Conservation (phyloP, 2,797 vertebrate genomes). For the Gephyroberyx darwinii region DNA sequence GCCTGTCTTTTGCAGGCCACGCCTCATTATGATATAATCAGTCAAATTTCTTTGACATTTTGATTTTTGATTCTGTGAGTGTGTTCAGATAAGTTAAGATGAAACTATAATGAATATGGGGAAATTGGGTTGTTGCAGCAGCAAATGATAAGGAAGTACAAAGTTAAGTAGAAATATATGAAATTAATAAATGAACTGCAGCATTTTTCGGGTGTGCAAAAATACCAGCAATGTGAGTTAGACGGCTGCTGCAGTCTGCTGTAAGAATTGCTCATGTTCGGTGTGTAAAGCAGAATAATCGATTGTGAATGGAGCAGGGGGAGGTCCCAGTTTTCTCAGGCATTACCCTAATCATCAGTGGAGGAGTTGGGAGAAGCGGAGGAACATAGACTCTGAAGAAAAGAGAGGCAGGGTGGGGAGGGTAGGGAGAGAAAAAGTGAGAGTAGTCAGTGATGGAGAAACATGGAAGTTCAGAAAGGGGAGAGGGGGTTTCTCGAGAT, state of each 20-base stretch:
- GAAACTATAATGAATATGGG: no score
- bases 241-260: background rate
- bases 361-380: background rate
- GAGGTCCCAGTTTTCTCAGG: background rate
- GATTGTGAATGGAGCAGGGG: constrained; percentile 14
- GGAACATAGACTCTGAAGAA: background rate
- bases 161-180: no score
- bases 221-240: no score
- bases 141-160: no score
- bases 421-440: background rate
- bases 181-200: no score
- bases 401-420: background rate
- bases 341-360: constrained; percentile 12
- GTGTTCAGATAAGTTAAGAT: no score
- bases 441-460: constrained; percentile 2
- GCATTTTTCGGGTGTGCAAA: no score
- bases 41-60: no score
- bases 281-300: background rate
- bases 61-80: no score
- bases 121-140: no score
- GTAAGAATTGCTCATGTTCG: background rate
- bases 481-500: constrained; percentile 5
- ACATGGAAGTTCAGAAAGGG: background rate
- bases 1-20: no score
- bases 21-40: no score